phyloP scores from a whole-genome alignment of 92 coral and sea anemone species.

The Chrysogorgia sp. region DNA sequence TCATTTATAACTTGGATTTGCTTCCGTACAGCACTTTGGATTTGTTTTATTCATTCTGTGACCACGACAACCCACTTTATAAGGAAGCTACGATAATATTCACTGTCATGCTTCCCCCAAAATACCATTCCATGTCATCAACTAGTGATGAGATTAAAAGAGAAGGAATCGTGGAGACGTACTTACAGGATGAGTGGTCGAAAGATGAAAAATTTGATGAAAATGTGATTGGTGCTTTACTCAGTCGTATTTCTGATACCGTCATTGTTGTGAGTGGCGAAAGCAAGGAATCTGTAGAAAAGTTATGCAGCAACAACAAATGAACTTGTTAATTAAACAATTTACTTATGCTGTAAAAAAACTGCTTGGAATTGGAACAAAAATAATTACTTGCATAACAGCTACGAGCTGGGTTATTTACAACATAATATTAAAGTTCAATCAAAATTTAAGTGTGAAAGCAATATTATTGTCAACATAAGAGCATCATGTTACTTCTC shows the following conservation, averaged over 20 bases:
- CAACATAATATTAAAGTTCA: neutral
- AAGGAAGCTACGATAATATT: conserved; percentile 75
- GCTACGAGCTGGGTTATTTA: no score
- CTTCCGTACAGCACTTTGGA: conserved; percentile 76
- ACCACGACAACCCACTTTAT: conserved; percentile 80
- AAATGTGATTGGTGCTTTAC: conserved; percentile 73
- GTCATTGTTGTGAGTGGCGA: conserved; percentile 78
- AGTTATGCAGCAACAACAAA: neutral
- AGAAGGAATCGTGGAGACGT: conserved; percentile 73
- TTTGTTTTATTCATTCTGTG: conserved; percentile 83
- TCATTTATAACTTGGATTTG: conserved; percentile 69
- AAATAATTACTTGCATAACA: neutral
- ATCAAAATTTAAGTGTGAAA: neutral
- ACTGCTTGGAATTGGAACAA: neutral
- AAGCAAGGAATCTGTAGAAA: conserved; percentile 22
- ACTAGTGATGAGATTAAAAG: conserved; percentile 50
- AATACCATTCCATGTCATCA: conserved; percentile 46
- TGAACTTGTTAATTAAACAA: neutral
- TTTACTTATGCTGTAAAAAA: neutral
- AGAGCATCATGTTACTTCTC: no score
- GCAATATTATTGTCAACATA: no score
- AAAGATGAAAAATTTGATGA: conserved; percentile 54
- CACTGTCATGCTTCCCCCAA: conserved; percentile 78
- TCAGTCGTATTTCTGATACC: conserved; percentile 85
- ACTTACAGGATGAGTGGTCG: conserved; percentile 67